These are phyloP conservation scores for Microtus richardsoni DNA, from an alignment of 2,113 vertebrate genomes.

Conservation along the genomic window DNA sequence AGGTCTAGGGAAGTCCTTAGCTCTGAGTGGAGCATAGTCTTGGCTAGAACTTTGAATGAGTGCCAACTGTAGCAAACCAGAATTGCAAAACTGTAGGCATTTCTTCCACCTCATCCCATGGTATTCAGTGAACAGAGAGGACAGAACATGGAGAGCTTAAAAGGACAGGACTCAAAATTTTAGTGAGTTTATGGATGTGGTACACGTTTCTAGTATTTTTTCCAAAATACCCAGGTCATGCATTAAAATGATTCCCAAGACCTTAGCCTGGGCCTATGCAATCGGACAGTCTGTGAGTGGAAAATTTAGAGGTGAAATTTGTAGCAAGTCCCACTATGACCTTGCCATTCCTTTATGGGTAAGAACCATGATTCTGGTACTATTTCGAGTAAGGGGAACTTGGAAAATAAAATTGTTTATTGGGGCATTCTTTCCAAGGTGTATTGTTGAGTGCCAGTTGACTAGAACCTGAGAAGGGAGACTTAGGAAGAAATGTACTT, in stretches of 20 bases:
- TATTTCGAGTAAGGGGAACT: neutral
- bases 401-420: constrained; percentile 15
- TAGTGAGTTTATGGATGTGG: neutral
- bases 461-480: neutral
- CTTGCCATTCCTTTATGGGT: neutral
- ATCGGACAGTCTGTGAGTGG: neutral
- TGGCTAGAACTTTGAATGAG: neutral
- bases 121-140: neutral
- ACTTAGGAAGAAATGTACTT: neutral
- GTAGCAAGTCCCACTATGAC: neutral
- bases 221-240: neutral
- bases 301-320: neutral
- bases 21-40: neutral
- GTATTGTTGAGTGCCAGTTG: neutral
- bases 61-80: neutral
- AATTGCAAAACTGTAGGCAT: neutral
- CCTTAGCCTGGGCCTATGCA: neutral
- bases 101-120: neutral
- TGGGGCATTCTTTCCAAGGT: neutral
- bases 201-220: neutral
- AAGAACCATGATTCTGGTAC: neutral
- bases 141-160: neutral
- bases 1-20: neutral
- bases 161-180: neutral
- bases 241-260: neutral